A percentile compares a stretch with the other conserved stretches of the same genome.
Evolutionary conservation across 1,140 invertebrate species (phyloP).

Genomic region (Portunus trituberculatus): DNA sequence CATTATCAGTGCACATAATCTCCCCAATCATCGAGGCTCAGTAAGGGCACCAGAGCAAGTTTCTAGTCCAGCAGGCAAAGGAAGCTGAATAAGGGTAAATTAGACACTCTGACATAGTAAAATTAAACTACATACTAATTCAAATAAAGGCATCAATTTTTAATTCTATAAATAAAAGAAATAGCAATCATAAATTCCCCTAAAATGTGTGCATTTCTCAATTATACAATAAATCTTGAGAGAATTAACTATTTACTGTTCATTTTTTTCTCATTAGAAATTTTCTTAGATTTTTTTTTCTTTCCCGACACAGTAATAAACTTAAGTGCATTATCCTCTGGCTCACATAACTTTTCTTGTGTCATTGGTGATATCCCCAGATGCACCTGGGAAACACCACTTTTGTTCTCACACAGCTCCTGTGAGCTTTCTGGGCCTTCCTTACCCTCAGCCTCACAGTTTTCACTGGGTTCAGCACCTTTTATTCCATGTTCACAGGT

Average conservation of each 20-base stretch:
- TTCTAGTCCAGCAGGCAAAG: too few species aligned
- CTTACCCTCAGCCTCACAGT: not conserved
- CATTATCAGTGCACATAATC: too few species aligned
- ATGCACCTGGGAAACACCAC: conserved; percentile 56
- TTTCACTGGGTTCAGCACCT: not conserved
- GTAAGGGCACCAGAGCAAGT: too few species aligned
- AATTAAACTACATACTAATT: too few species aligned
- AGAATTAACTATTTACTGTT: not conserved
- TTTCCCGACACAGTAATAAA: conserved; percentile 38
- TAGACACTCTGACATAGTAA: too few species aligned
- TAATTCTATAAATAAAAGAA: too few species aligned
- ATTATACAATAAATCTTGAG: too few species aligned
- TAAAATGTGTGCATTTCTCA: too few species aligned
- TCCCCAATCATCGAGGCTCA: too few species aligned
- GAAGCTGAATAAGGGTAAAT: too few species aligned
- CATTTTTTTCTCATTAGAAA: conserved; percentile 7
- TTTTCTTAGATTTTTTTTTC: conserved; percentile 65
- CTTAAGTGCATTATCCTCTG: conserved; percentile 58
- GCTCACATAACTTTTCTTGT: conserved; percentile 36
- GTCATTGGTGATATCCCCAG: conserved; percentile 34
- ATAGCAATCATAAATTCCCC: too few species aligned
- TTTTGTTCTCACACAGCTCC: conserved; percentile 36
- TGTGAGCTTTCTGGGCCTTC: not conserved
- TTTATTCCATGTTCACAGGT: not conserved
- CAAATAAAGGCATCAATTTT: too few species aligned